Base-by-base conservation (phyloP, 1,140 invertebrate genomes). In the Pararge aegeria region DNA sequence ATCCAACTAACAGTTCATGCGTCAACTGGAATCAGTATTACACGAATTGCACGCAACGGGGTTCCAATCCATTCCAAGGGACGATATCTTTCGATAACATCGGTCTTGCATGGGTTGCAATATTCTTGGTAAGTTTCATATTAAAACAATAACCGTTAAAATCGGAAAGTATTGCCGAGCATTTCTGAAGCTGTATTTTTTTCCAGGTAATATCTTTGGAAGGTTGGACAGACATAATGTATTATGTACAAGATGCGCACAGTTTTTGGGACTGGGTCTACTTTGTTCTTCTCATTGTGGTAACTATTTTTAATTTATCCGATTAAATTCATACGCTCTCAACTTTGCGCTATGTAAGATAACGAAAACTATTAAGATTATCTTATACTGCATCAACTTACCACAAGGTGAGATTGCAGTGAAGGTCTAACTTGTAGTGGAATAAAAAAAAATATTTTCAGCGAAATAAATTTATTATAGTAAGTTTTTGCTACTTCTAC, bases 211-310 rank as follows among this genome's bases (percentile, higher is more conserved):
- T 96, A 83, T 96, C 95, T 58, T 85, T 96, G 59, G 95, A 96
- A 87, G 95, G 95, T 61, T 99, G 99, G 99, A 98, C 98, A 12
- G 98, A 99, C 78, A 99, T 99, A 67, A 99, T 99, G 99, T 97
- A 96, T 86, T 99, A 98, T 85, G 96, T 99, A 16, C 98, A 99
- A 92, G 99, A 99, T 87, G 98, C 98, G 55, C 98, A 99, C 91
- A 99, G 98, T 46, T 99, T 99, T 87, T 99, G 98, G 98, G 98
- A 99, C 86, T 99, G 98, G 98, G 98, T 98, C 66, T 99, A 99
- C 91, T 99, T 99, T 91, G 98, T 99, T 40, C 92, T 99, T 59
- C 92, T 99, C 48, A 99, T 99, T 94, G 98, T 99, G 90, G 98
- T 99, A 93, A 94, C 96, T 78, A 21, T 64, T 20, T 58, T 49